A percentile compares a stretch with the other conserved stretches of the same genome.
Conservation (phyloP, 2,797 vertebrate genomes). For the Schizothorax lantsangensis region DNA sequence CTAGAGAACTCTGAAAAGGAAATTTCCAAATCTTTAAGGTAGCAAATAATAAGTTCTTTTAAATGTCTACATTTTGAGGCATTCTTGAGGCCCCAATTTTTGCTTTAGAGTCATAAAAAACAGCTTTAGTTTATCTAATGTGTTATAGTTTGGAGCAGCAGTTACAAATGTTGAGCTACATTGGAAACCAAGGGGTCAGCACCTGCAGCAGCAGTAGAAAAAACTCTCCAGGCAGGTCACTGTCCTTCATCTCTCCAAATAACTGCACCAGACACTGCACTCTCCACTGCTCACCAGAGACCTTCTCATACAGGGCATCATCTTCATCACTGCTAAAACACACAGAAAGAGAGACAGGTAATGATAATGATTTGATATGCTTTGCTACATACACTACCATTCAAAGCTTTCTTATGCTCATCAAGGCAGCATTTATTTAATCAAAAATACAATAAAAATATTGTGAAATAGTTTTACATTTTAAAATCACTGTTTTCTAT, state of each 20-base stretch:
- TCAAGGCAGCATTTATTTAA: background rate
- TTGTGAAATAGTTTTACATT: too few species aligned
- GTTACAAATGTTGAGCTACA: background rate
- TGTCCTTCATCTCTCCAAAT: slow-evolving; percentile 83
- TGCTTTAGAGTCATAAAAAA: background rate
- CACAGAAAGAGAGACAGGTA: background rate
- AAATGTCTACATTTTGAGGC: background rate
- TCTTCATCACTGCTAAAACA: slow-evolving; percentile 83
- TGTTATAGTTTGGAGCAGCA: background rate
- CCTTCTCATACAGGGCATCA: slow-evolving; percentile 87
- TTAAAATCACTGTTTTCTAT: background rate
- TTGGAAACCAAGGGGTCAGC: background rate
- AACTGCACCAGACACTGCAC: slow-evolving; percentile 85
- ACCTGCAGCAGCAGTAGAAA: slow-evolving; percentile 92
- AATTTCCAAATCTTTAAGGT: background rate
- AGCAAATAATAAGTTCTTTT: too few species aligned
- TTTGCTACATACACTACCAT: background rate
- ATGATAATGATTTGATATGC: background rate
- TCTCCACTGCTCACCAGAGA: slow-evolving; percentile 87
- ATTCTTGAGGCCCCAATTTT: background rate
- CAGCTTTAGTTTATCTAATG: background rate
- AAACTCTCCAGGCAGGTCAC: slow-evolving; percentile 88
- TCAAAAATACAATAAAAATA: background rate
- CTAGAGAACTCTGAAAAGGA: background rate
- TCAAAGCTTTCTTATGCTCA: background rate